Evolutionary conservation across 2,113 vertebrate genomes (phyloP).

Genomic region (Argyrosomus japonicus): DNA sequence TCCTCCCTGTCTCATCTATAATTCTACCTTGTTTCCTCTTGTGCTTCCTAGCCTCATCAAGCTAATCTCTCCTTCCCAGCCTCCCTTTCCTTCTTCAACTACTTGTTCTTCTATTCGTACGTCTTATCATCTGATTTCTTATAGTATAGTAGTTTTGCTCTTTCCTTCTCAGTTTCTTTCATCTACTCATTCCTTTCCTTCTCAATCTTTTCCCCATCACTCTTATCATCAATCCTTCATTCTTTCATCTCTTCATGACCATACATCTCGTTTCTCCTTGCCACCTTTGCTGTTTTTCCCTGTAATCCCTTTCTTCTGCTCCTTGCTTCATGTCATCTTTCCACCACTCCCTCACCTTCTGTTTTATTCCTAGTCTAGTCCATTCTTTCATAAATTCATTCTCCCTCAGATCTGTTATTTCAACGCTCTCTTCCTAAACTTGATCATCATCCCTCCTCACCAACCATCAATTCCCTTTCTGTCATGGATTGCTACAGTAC

Average conservation of each 20-base stretch:
- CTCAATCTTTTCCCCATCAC: background rate
- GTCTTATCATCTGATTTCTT: background rate
- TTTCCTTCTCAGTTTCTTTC: background rate
- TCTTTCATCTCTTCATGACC: background rate
- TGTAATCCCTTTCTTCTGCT: background rate
- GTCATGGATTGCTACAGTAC: background rate
- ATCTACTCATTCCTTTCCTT: background rate
- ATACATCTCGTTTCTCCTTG: background rate
- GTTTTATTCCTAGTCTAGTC: background rate
- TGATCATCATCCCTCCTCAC: background rate
- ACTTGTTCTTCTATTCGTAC: background rate
- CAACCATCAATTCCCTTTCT: constrained; percentile 3
- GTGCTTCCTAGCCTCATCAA: constrained; percentile 17
- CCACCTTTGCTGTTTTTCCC: background rate
- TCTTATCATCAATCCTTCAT: background rate
- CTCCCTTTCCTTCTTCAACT: background rate
- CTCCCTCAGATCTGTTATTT: background rate
- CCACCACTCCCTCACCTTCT: background rate
- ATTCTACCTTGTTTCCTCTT: constrained; percentile 37
- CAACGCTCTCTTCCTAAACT: constrained; percentile 1
- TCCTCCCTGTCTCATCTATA: constrained; percentile 55
- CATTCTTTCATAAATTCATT: background rate
- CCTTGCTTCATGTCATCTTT: background rate
- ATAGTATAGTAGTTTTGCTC: background rate
- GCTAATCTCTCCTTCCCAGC: background rate